Evolutionary conservation across 2,113 vertebrate genomes (phyloP).

Genomic region (Rhagologus leucostigma): DNA sequence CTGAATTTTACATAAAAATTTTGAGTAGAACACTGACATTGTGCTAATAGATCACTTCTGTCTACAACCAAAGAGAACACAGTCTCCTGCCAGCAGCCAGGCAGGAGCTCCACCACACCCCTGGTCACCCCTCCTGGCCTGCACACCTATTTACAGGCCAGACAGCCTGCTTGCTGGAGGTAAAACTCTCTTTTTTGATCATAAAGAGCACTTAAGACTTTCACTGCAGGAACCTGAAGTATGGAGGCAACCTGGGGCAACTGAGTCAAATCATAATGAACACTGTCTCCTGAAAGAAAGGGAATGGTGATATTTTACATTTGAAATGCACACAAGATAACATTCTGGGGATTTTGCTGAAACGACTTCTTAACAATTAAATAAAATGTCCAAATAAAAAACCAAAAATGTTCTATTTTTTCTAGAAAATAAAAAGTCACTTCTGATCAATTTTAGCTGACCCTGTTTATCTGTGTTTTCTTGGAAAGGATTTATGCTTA

Average conservation of each 20-base stretch:
- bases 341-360: background rate
- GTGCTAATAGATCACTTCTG: background rate
- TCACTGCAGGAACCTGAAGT: background rate
- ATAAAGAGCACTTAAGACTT: background rate
- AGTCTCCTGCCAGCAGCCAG: background rate
- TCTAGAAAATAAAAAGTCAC: background rate
- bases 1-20: background rate
- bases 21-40: background rate
- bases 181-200: background rate
- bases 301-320: background rate
- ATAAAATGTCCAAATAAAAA: background rate
- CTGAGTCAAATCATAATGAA: background rate
- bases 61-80: background rate
- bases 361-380: background rate
- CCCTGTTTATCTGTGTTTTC: background rate
- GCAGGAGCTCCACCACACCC: background rate
- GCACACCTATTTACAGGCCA: background rate
- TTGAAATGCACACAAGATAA: background rate
- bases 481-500: background rate
- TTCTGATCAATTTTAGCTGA: background rate
- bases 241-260: background rate
- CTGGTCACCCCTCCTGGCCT: background rate
- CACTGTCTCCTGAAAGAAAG: background rate
- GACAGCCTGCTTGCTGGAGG: background rate
- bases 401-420: background rate